Evolutionary conservation across 2,888 invertebrate genomes (phyloP), one percentile per base, ranked within the genome.

Genomic region (Strigamia crassipes): DNA sequence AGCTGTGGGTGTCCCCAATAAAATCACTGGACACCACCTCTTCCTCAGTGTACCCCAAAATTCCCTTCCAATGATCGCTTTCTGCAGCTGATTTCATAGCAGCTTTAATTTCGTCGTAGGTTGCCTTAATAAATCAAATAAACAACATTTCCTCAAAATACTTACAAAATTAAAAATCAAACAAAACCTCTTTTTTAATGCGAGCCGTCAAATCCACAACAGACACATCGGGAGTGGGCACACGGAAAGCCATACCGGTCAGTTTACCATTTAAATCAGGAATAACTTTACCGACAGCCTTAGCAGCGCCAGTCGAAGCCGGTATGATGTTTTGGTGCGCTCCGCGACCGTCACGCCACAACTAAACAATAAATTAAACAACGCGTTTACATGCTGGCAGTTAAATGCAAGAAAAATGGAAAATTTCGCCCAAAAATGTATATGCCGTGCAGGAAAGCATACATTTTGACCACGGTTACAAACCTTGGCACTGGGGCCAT

Each of bases 271-370:
- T 97, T 83, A 99, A 91, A 83, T 94, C 93, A 83, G 99, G 99
- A 89, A 99, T 99, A 85, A 99, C 99, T 90, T 99, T 99, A 86
- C 98, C 98, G 80, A 99, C 99, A 87, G 99, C 99, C 89, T 99
- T 99, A 84, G 99, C 99, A 84, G 99, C 99, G 84, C 99, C 99
- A 86, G 99, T 99, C 23, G 97, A 91, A 83, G 99, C 98, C 83
- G 99, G 99, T 90, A 99, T 99, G 91, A 99, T 99, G 90, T 99
- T 99, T 89, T 98, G 97, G 84, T 93, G 94, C 85, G 99, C 99
- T 87, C 97, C 97, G 91, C 99, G 96, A 81, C 99, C 99, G 89
- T 98, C 99, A 88, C 99, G 93, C 99, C 99, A 99, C 89, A 96
- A 90, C 91, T 94, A 82, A 31, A 34, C n/a, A 80, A 34, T 6